Percentiles rank a stretch among this genome's conserved stretches.
Conservation (phyloP, 2,797 vertebrate species). For the Gymnothorax reevesii region DNA sequence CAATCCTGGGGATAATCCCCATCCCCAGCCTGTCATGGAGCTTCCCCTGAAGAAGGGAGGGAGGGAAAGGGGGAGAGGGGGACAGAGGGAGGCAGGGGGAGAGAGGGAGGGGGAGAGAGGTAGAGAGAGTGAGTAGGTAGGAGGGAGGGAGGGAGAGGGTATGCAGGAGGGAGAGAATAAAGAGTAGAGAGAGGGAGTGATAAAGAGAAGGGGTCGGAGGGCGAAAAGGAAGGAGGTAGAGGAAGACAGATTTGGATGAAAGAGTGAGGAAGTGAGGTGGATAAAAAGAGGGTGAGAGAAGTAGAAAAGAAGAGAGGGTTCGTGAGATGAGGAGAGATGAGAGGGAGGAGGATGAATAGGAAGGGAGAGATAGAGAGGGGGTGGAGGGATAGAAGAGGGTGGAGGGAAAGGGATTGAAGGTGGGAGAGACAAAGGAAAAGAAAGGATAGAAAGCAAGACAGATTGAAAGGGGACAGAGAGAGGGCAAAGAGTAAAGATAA, state of each 20-base stretch:
- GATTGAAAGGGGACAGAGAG: not conserved
- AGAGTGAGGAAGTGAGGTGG: no score
- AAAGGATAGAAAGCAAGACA: not conserved
- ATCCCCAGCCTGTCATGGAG: slow-evolving; percentile 89
- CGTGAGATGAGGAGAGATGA: not conserved
- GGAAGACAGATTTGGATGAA: not conserved
- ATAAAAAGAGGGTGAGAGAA: not conserved
- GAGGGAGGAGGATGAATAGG: not conserved
- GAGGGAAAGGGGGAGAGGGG: not conserved
- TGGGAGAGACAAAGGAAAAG: not conserved
- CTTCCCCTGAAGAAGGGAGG: slow-evolving; percentile 71
- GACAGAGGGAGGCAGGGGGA: not conserved
- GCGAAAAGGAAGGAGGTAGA: not conserved
- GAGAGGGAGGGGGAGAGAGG: no score
- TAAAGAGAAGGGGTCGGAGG: not conserved
- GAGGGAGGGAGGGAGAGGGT: not conserved
- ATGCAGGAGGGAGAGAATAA: not conserved
- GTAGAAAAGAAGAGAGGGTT: slow-evolving; percentile 28
- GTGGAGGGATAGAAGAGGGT: not conserved
- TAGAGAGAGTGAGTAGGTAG: slow-evolving; percentile 22
- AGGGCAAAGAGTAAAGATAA: not conserved
- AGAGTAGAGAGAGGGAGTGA: not conserved
- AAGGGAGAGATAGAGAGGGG: not conserved
- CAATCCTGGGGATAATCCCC: slow-evolving; percentile 94
- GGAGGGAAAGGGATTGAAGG: not conserved